Conservation (phyloP, 2,888 invertebrate species). For the Cephus pygmeus region DNA sequence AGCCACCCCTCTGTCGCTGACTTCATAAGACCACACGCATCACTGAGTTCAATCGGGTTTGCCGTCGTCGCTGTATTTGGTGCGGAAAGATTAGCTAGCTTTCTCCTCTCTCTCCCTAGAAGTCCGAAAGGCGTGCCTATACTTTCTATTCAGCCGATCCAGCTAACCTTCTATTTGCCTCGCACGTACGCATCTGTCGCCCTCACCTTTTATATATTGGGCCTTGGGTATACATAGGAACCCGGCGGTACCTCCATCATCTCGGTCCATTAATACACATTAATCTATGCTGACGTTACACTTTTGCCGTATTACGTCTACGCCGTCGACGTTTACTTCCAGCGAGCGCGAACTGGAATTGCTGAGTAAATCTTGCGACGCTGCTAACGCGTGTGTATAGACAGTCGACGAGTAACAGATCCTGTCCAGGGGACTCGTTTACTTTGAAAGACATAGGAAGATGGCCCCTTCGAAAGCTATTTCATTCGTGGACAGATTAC, state of each 20-base stretch:
- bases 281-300: conserved; percentile 44
- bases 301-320: conserved; percentile 38
- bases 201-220: neutral
- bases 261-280: conserved; percentile 21
- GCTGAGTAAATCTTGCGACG: neutral
- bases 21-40: conserved; percentile 49
- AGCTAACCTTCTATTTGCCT: conserved; percentile 14
- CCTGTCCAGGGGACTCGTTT: neutral
- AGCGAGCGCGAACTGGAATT: neutral
- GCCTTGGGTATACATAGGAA: neutral
- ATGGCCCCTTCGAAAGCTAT: neutral
- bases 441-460: neutral
- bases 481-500: neutral
- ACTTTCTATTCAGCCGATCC: conserved; percentile 11
- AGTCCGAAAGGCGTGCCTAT: neutral
- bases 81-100: conserved; percentile 51
- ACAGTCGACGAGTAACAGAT: neutral
- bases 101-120: conserved; percentile 16
- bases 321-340: conserved; percentile 29
- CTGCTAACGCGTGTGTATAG: neutral
- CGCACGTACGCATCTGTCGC: neutral
- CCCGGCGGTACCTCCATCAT: neutral
- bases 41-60: conserved; percentile 53
- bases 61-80: conserved; percentile 40
- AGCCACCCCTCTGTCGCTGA: conserved; percentile 19